Evolutionary conservation across 2,888 invertebrate species (phyloP), one percentile per base, ranked within the genome.

Genomic region (Bombylius discolor): DNA sequence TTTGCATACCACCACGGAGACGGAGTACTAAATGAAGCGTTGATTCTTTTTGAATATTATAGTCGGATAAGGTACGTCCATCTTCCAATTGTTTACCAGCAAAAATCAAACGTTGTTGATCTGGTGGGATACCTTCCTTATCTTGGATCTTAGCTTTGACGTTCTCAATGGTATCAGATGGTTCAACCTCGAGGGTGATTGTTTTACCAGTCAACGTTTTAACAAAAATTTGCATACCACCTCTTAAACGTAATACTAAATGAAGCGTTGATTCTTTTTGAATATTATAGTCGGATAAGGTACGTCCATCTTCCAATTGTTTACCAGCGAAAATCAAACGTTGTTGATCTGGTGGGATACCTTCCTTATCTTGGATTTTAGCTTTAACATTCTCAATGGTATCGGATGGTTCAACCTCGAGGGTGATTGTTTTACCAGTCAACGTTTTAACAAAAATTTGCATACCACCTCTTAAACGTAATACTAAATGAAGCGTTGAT

Each of bases 381-480:
- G 62, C 62, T 55, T 62, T 62, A 0, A 62, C 62, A 45, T 62
- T 62, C 23, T 62, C 62, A 33, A 66, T 66, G 5, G 66, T 66
- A 14, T 66, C 66, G 1, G 57, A 58, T 1, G 66, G 64, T 4
- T 66, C 66, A 0, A 66, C 66, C 7, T 66, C 66, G 6, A 66
- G 34, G 0, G 67, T 67, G 23, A 67, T 66, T 47, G 66, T 66
- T 13, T 66, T 66, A 2, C 66, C 66, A 0, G 66, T 66, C 47
- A 66, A 47, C 0, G 66, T 66, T 51, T 66, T 66, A 1, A 66
- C 66, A 34, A 66, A 66, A 52, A 66, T 66, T 34, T 66, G 66
- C 66, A 96, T 94, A 76, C 80, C 87, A 79, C 94, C 95, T 70
- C 93, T 82, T 62, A 96, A 83, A 77, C 94, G 87, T 59, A 95